These are phyloP conservation scores for Bradysia coprophila DNA, from an alignment of 1,140 invertebrate species.

Conservation along the genomic window DNA sequence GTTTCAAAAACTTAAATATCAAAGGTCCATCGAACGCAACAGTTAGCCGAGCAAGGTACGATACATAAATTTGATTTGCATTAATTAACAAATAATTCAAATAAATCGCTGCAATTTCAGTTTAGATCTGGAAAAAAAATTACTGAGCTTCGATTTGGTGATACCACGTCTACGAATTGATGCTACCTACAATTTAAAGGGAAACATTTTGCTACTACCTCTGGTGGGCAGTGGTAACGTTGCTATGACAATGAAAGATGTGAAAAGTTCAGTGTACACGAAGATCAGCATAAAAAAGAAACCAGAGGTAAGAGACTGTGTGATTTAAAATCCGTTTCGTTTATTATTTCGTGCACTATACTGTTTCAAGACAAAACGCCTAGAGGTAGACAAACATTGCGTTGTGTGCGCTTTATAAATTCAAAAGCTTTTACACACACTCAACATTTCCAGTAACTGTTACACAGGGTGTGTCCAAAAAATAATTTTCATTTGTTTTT, in stretches of 20 bases:
- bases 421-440: no score
- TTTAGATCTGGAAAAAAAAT: constrained; percentile 24
- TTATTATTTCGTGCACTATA: no score
- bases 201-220: constrained; percentile 33
- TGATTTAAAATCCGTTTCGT: no score
- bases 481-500: no score
- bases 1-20: constrained; percentile 25
- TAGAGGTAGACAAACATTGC: no score
- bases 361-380: no score
- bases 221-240: constrained; percentile 30
- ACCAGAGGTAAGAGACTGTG: constrained; percentile 11
- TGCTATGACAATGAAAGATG: constrained; percentile 25
- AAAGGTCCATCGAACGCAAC: constrained; percentile 28
- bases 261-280: constrained; percentile 29
- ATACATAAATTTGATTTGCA: constrained; percentile 7
- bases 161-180: constrained; percentile 29
- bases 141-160: constrained; percentile 28
- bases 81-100: not conserved
- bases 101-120: constrained; percentile 10
- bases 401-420: no score
- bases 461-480: no score
- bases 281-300: constrained; percentile 24
- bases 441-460: no score
- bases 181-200: constrained; percentile 33
- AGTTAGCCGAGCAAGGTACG: constrained; percentile 15